Percentiles rank a stretch among this genome's conserved stretches.
These are phyloP conservation scores for Zelostemma sp. DNA, from an alignment of 1,140 invertebrate genomes.

Conservation along the genomic window DNA sequence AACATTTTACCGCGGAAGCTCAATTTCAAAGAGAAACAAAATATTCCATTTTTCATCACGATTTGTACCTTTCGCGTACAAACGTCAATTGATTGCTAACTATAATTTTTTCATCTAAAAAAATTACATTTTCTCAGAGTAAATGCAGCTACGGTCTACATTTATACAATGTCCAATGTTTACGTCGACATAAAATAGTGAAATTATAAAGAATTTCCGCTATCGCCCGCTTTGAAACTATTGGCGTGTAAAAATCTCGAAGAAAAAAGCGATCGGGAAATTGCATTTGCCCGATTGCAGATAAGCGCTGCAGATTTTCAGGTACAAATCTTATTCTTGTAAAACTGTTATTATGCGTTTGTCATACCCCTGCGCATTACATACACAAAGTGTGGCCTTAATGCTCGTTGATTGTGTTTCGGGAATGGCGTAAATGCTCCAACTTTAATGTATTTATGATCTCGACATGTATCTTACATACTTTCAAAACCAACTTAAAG, in stretches of 20 bases:
- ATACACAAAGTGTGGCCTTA: conserved; percentile 13
- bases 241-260: not conserved
- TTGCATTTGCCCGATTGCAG: not conserved
- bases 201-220: too few relatives aligned
- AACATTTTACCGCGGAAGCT: conserved; percentile 14
- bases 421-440: conserved; percentile 57
- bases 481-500: conserved; percentile 57
- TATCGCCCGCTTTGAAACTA: too few relatives aligned
- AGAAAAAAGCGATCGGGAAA: conserved; percentile 12
- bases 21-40: not conserved
- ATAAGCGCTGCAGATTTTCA: conserved; percentile 55
- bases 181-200: too few relatives aligned
- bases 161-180: too few relatives aligned
- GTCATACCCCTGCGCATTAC: conserved; percentile 19
- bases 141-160: too few relatives aligned
- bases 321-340: conserved; percentile 60
- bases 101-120: too few relatives aligned
- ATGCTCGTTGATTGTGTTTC: conserved; percentile 23
- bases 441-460: conserved; percentile 51
- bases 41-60: too few relatives aligned
- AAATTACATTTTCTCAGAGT: too few relatives aligned
- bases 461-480: conserved; percentile 65
- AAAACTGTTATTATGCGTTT: conserved; percentile 30
- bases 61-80: too few relatives aligned
- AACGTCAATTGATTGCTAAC: too few relatives aligned